phyloP scores from a whole-genome alignment of 2,888 invertebrate species.

The Drosophila flavopinicola region DNA sequence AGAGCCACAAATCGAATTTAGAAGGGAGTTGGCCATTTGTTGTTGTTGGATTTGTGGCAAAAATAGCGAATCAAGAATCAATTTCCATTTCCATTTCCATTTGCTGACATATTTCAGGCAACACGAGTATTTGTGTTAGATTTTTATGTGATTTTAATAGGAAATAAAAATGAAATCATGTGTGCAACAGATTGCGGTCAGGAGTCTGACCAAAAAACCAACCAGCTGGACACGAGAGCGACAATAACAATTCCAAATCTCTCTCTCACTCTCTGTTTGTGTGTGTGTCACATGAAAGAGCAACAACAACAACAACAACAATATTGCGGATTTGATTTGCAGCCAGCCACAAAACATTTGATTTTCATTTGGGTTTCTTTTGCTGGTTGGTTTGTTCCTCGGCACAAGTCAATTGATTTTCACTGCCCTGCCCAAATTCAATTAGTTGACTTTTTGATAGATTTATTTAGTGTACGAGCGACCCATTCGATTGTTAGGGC shows the following conservation, averaged over 20 bases:
- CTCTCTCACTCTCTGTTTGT: slow-evolving; percentile 21
- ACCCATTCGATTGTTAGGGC: slow-evolving; percentile 28
- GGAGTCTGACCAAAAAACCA: slow-evolving; percentile 17
- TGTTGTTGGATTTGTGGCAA: slow-evolving; percentile 19
- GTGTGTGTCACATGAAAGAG: slow-evolving; percentile 50
- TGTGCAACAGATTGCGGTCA: slow-evolving; percentile 76
- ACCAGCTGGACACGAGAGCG: slow-evolving; percentile 30
- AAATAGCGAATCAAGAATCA: slow-evolving; percentile 42
- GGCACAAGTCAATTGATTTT: slow-evolving; percentile 49
- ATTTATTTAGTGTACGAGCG: slow-evolving; percentile 47
- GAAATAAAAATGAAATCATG: slow-evolving; percentile 80
- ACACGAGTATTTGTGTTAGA: slow-evolving; percentile 59
- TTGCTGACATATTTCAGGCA: slow-evolving; percentile 31
- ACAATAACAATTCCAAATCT: slow-evolving; percentile 37
- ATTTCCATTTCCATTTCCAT: slow-evolving; percentile 49
- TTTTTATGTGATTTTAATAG: slow-evolving; percentile 78
- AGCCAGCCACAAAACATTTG: slow-evolving; percentile 71
- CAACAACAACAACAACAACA: slow-evolving; percentile 18
- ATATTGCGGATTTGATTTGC: slow-evolving; percentile 63
- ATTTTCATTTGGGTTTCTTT: slow-evolving; percentile 58
- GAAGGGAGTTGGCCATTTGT: background rate
- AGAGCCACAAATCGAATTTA: slow-evolving; percentile 37
- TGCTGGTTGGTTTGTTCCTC: slow-evolving; percentile 5
- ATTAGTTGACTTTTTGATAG: slow-evolving; percentile 59
- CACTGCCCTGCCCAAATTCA: slow-evolving; percentile 45